phyloP scores from a whole-genome alignment of 2,797 vertebrate genomes.

The Coranthus polyacanthus region DNA sequence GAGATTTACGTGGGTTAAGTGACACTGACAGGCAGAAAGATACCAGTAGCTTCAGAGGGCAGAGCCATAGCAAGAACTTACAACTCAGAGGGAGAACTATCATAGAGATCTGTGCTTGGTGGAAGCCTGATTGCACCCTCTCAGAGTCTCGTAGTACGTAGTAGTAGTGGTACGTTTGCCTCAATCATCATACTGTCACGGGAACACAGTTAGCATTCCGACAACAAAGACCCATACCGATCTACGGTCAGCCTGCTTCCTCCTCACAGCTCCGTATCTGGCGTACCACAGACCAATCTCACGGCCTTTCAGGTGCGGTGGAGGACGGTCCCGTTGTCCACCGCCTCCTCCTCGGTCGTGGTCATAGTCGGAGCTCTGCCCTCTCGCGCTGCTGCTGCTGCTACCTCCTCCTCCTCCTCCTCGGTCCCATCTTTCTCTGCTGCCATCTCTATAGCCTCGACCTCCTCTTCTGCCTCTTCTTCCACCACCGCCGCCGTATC shows the following conservation, averaged over 20 bases:
- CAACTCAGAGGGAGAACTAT: no score
- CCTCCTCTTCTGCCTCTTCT: slow-evolving; percentile 75
- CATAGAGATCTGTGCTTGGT: no score
- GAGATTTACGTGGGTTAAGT: no score
- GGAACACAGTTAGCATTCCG: neutral
- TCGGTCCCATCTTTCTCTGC: slow-evolving; percentile 77
- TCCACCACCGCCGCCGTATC: slow-evolving; percentile 73
- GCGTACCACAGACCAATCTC: slow-evolving; percentile 98
- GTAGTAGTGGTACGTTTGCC: no score
- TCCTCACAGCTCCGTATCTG: slow-evolving; percentile 89
- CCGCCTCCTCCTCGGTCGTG: slow-evolving; percentile 70
- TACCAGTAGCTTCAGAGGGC: no score
- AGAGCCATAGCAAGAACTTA: no score
- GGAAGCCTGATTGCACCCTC: no score
- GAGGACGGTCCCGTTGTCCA: slow-evolving; percentile 87
- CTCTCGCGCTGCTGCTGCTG: slow-evolving; percentile 62
- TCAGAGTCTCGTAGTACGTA: no score
- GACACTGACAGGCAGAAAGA: no score
- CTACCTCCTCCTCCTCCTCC: slow-evolving; percentile 57
- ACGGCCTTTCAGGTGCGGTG: slow-evolving; percentile 92
- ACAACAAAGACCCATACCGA: slow-evolving; percentile 70
- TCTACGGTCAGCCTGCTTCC: slow-evolving; percentile 87
- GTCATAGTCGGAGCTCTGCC: slow-evolving; percentile 67
- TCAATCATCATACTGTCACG: no score
- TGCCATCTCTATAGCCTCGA: slow-evolving; percentile 72